Evolutionary conservation across 1,140 invertebrate species (phyloP), one percentile per base, ranked within the genome.

Genomic region (Chironomus tepperi): DNA sequence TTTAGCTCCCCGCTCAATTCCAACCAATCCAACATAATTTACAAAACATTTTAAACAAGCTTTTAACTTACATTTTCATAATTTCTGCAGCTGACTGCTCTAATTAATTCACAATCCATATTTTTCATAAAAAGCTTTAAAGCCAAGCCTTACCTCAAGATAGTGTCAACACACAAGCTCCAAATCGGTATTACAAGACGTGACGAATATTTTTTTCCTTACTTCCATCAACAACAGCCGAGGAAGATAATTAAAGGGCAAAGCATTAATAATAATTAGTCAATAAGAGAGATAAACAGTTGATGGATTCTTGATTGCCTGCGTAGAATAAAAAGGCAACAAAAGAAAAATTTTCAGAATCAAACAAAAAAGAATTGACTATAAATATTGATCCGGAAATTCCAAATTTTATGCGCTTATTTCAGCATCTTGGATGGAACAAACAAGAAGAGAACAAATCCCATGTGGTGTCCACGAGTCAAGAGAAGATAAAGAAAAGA

Each of bases 301-400:
- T 34, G 24, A 34, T 34, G 24, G 2, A 19, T 21, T 15, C 16
- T 19, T 18, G 65, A 70, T 16, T 34, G 18, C 19, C 19, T 9
- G n/a, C 1, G 65, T 18, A 18, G 16, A 9, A 19, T 70, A 21
- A 18, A 70, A 70, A 18, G 7, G 8, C n/a, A 67, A 67, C 7
- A 3, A 70, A 21, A 18, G 19, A 70, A 16, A 70, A 19, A 19
- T 18, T 10, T 70, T 21, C 16, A 7, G 65, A 70, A 18, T 10
- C 19, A 15, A 19, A 9, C 7, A n/a, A 57, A 57, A 18, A 21
- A 67, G 18, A 70, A 21, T 70, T 70, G 16, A 18, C 65, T 70
- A 18, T 18, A 70, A 70, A 70, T 70, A 70, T 70, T 70, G 65
- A 70, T 70, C 65, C 65, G 65, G 65, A 70, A 70, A 70, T 70